Conservation (phyloP, 1,140 invertebrate species). For the Geopemphigus sp. region DNA sequence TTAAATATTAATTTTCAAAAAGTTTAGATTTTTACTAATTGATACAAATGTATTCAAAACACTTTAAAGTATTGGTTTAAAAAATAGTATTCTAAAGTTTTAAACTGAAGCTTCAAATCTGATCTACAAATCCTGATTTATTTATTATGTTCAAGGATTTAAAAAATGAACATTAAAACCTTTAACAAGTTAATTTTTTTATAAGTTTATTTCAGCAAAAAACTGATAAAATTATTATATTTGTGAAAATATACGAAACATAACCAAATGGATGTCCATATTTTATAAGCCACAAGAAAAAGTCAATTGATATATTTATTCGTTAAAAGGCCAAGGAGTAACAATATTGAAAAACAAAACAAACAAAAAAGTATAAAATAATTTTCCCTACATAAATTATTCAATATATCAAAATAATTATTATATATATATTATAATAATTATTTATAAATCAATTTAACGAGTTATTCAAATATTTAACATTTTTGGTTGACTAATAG, state of each 20-base stretch:
- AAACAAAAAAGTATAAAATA: too few relatives aligned
- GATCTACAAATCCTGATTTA: not conserved
- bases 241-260: not conserved
- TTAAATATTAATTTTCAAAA: constrained; percentile 3
- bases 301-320: too few relatives aligned
- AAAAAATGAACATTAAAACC: not conserved
- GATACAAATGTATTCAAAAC: not conserved
- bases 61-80: not conserved
- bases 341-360: too few relatives aligned
- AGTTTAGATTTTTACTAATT: not conserved
- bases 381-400: too few relatives aligned
- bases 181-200: not conserved
- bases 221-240: not conserved
- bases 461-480: too few relatives aligned
- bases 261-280: not conserved
- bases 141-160: not conserved
- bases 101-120: not conserved
- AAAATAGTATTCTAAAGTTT: not conserved
- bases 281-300: not conserved
- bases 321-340: too few relatives aligned
- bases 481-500: too few relatives aligned
- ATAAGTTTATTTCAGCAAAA: not conserved
- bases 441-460: too few relatives aligned
- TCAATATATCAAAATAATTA: too few relatives aligned
- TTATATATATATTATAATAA: too few relatives aligned